Evolutionary conservation across 2,797 vertebrate genomes (phyloP).

Genomic region (Kryptopterus vitreolus): DNA sequence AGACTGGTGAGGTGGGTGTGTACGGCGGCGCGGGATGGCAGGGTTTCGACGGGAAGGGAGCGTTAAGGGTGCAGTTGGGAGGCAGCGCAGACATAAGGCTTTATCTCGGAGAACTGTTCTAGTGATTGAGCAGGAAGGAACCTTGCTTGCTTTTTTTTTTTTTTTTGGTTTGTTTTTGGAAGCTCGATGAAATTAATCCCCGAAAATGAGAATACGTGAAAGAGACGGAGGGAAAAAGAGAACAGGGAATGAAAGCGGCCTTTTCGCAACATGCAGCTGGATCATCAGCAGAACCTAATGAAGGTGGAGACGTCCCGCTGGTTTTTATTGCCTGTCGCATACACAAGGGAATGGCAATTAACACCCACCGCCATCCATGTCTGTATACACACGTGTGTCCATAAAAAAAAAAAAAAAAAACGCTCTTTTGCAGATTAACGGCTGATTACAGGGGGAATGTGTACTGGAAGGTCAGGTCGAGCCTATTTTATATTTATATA

Average conservation of each 20-base stretch:
- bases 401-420: constrained; percentile 15
- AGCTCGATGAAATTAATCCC: constrained; percentile 37
- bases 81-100: constrained; percentile 34
- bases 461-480: not conserved
- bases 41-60: constrained; percentile 29
- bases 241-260: constrained; percentile 34
- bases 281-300: constrained; percentile 79
- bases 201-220: constrained; percentile 14
- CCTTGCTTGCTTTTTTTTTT: constrained; percentile 36
- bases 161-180: too few species aligned
- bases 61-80: constrained; percentile 37
- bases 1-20: constrained; percentile 22
- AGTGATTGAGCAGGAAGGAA: constrained; percentile 39
- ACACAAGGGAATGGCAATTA: constrained; percentile 64
- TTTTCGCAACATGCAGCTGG: constrained; percentile 58
- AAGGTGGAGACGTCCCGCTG: constrained; percentile 76
- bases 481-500: not conserved
- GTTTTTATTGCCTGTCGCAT: constrained; percentile 64
- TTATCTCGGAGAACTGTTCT: constrained; percentile 32
- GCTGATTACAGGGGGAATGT: not conserved
- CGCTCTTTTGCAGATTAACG: not conserved
- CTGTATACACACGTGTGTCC: constrained; percentile 37
- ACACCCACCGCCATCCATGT: constrained; percentile 53
- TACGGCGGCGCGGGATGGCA: not conserved
- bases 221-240: constrained; percentile 19